These are phyloP conservation scores for Metacarcinus magister DNA, from an alignment of 2,888 invertebrate genomes.

Conservation along the genomic window DNA sequence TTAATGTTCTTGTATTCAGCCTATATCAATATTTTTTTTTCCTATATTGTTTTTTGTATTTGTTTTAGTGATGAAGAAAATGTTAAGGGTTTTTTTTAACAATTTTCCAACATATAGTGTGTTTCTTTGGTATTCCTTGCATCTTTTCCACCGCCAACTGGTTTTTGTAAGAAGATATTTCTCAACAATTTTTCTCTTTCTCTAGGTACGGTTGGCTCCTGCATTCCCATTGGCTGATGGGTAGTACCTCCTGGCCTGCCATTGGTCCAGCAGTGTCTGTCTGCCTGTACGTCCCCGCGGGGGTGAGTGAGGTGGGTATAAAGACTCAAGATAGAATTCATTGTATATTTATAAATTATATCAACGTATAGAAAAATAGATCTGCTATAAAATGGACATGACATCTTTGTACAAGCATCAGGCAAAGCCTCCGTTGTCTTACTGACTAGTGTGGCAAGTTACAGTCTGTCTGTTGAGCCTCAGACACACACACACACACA, in stretches of 20 bases:
- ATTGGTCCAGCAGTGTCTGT: neutral
- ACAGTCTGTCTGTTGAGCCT: neutral
- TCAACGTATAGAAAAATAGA: constrained; percentile 44
- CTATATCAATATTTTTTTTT: neutral
- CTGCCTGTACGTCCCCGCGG: neutral
- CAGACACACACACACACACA: constrained; percentile 43
- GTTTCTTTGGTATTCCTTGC: neutral
- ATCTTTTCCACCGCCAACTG: neutral
- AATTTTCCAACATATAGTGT: neutral
- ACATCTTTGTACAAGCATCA: constrained; percentile 36
- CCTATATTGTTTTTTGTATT: neutral
- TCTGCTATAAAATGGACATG: constrained; percentile 36
- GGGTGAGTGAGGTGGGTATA: neutral
- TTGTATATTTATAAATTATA: constrained; percentile 13
- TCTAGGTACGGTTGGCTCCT: constrained; percentile 30
- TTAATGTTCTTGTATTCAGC: neutral
- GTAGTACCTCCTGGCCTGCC: neutral
- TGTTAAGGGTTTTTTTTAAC: neutral
- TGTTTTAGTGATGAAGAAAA: neutral
- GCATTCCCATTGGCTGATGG: neutral
- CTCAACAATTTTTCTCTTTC: neutral
- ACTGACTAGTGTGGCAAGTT: constrained; percentile 16
- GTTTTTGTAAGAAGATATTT: neutral
- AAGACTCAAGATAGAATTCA: neutral
- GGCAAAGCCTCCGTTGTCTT: constrained; percentile 27